A percentile compares a stretch with the other conserved stretches of the same genome.
Evolutionary conservation across 2,113 vertebrate species (phyloP).

Genomic region (Heteronetta atricapilla): DNA sequence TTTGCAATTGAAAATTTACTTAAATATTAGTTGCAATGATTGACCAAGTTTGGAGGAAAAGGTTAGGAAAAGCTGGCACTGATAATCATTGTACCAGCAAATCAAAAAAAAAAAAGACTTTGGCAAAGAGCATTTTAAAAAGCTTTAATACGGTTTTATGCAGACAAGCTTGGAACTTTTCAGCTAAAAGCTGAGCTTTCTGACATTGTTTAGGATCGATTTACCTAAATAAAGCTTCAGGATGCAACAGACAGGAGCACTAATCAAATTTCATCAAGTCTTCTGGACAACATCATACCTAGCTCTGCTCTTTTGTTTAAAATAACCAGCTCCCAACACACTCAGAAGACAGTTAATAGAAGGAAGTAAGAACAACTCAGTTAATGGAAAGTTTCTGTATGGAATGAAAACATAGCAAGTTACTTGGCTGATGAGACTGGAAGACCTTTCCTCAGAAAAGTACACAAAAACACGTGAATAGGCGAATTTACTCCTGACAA

Average conservation of each 20-base stretch:
- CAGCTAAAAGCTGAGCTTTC: background rate
- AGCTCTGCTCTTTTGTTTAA: background rate
- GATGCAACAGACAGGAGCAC: constrained; percentile 34
- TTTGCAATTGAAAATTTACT: background rate
- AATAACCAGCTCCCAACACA: background rate
- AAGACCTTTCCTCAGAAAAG: background rate
- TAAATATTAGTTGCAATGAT: background rate
- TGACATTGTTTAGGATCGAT: background rate
- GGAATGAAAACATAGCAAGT: background rate
- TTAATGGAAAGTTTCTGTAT: background rate
- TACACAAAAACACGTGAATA: background rate
- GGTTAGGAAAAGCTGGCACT: background rate
- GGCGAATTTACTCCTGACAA: background rate
- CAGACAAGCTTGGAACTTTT: background rate
- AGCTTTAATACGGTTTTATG: background rate
- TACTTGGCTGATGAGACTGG: background rate
- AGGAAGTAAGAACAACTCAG: background rate
- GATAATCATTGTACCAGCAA: background rate
- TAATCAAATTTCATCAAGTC: background rate
- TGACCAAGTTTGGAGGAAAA: background rate
- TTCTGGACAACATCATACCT: background rate
- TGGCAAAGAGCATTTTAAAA: background rate
- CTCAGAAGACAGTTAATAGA: background rate
- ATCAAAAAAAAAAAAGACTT: background rate
- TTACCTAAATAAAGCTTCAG: too few relatives aligned